These are phyloP conservation scores for Phyto melanocephala DNA, from an alignment of 2,888 invertebrate genomes.

Conservation along the genomic window DNA sequence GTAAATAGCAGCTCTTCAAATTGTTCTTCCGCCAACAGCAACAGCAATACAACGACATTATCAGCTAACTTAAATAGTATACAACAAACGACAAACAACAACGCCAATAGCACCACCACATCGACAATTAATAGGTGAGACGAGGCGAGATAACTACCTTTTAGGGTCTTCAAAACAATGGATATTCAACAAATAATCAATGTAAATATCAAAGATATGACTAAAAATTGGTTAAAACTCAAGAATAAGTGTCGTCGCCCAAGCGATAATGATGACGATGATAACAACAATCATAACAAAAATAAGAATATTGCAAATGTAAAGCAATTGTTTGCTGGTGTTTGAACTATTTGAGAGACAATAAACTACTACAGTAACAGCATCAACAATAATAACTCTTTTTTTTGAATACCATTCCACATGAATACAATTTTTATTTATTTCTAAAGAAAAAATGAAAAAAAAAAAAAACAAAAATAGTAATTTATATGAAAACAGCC, in stretches of 20 bases:
- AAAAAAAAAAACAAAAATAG: conserved; percentile 13
- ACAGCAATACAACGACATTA: conserved; percentile 59
- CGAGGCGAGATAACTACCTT: conserved; percentile 78
- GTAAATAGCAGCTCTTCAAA: conserved; percentile 60
- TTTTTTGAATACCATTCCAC: conserved; percentile 58
- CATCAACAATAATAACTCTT: conserved; percentile 21
- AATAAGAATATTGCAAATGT: conserved; percentile 44
- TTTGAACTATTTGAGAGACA: conserved; percentile 63
- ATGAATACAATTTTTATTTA: conserved; percentile 41
- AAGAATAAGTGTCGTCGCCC: conserved; percentile 13
- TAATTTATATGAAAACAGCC: conserved; percentile 24
- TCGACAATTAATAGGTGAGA: conserved; percentile 79
- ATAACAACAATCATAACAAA: neutral
- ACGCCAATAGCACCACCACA: conserved; percentile 37
- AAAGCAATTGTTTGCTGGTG: conserved; percentile 59
- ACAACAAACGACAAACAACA: conserved; percentile 68
- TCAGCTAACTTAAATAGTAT: conserved; percentile 60
- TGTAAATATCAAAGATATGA: conserved; percentile 62
- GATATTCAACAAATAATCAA: conserved; percentile 64
- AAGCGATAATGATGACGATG: neutral
- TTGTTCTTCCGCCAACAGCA: conserved; percentile 57
- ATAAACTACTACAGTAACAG: conserved; percentile 47
- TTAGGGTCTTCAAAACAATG: conserved; percentile 67
- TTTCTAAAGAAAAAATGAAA: conserved; percentile 6
- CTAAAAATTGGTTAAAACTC: conserved; percentile 51